phyloP scores from a whole-genome alignment of 1,140 invertebrate species.

The Proctacanthus coquilletti region DNA sequence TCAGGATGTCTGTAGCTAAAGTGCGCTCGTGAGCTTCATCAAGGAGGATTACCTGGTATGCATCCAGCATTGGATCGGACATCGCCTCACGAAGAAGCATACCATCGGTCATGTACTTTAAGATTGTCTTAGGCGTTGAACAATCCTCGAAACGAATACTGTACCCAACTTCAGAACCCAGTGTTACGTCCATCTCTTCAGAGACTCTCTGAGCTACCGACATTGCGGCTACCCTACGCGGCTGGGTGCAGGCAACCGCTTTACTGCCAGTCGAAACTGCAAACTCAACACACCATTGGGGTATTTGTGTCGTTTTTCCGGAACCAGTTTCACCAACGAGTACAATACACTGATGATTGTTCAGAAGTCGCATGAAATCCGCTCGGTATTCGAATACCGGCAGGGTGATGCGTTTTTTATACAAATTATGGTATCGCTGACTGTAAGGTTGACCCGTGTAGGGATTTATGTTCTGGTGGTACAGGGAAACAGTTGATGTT shows the following conservation, averaged over 20 bases:
- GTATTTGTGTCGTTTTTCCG: conserved; percentile 93
- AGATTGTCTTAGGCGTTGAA: conserved; percentile 81
- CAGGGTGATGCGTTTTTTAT: conserved; percentile 74
- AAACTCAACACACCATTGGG: conserved; percentile 89
- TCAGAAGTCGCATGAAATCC: conserved; percentile 86
- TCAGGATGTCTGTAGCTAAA: conserved; percentile 94
- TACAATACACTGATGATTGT: conserved; percentile 38
- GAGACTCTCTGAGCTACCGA: conserved; percentile 95
- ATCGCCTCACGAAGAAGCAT: conserved; percentile 98
- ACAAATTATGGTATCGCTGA: conserved; percentile 65
- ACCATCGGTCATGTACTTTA: conserved; percentile 98
- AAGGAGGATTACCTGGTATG: conserved; percentile 89
- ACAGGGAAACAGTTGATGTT: conserved; percentile 19
- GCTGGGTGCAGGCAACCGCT: conserved; percentile 94
- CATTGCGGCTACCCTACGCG: conserved; percentile 96
- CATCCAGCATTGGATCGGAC: conserved; percentile 95
- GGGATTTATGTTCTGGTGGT: conserved; percentile 43
- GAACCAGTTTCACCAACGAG: conserved; percentile 69
- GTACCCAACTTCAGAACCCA: conserved; percentile 95
- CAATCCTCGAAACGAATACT: conserved; percentile 99
- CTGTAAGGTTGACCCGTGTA: conserved; percentile 63
- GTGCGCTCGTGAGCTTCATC: conserved; percentile 99
- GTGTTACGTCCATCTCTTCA: conserved; percentile 95
- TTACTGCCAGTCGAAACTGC: conserved; percentile 53
- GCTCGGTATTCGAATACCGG: conserved; percentile 97